phyloP scores from a whole-genome alignment of 2,888 invertebrate genomes.

The Tridacna crocea region DNA sequence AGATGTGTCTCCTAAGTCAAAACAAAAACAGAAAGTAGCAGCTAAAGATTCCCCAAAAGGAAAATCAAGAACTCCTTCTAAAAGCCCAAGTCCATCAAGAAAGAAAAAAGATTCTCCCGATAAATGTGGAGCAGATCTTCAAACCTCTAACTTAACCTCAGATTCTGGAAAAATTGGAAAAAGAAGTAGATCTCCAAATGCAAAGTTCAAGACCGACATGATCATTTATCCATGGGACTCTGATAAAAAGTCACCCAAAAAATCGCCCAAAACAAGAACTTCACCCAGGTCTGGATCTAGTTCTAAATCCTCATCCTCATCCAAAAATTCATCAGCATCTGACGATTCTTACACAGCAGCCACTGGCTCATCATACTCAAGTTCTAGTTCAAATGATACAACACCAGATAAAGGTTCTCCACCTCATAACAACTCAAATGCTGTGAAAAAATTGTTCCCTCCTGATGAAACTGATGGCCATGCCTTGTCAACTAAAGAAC shows the following conservation, averaged over 20 bases:
- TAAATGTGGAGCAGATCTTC: not conserved
- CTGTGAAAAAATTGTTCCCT: conserved; percentile 8
- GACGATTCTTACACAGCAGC: not conserved
- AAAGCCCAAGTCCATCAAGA: conserved; percentile 44
- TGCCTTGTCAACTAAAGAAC: not conserved
- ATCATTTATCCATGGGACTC: conserved; percentile 56
- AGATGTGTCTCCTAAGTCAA: conserved; percentile 15
- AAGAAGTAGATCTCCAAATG: conserved; percentile 58
- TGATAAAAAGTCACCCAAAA: conserved; percentile 49
- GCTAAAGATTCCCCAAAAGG: not conserved
- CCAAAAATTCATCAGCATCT: not conserved
- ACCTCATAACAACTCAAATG: conserved; percentile 5
- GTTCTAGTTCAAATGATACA: conserved; percentile 8
- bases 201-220: conserved; percentile 59
- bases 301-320: conserved; percentile 26
- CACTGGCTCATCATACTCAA: not conserved
- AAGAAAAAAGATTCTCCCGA: not conserved
- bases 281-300: conserved; percentile 29
- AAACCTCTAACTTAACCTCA: not conserved
- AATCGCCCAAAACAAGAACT: conserved; percentile 20
- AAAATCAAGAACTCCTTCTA: conserved; percentile 28
- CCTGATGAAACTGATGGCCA: not conserved
- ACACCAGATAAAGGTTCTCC: not conserved
- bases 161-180: conserved; percentile 6
- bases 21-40: not conserved